Evolutionary conservation across 2,113 vertebrate species (phyloP), one percentile per base, ranked within the genome.

Genomic region (Sebastes fasciatus): DNA sequence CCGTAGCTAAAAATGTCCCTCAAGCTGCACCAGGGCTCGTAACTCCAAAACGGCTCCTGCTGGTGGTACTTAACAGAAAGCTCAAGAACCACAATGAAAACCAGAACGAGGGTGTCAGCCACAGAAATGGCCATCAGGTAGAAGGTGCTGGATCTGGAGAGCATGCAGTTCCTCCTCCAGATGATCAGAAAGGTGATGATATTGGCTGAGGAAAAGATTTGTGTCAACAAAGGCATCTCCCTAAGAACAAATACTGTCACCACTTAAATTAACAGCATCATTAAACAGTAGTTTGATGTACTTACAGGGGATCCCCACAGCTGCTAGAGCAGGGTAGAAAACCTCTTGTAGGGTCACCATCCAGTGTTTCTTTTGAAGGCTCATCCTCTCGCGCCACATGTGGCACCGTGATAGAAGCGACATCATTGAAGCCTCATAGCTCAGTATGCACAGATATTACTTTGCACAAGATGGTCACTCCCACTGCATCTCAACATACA

Each of bases 121-220:
- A 93, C 84, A 46, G 92, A 90, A 12, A 95, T 92, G n/a, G 93
- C 91, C 94, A 95, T 94, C 74, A 95, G 86, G 54, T 95, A 93
- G 78, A 89, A 88, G 54, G 85, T 82, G 65, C 91, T 95, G 72
- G 94, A 95, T 51, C 79, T 87, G 74, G 93, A 95, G 54, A 94
- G 77, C 85, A 91, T 90, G 79, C 93, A 94, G 77, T 92, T 93
- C 43, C 89, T 92, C 90, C 58, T 92, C 92, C 91, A 94, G 88
- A 95, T 93, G 68, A 95, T 92, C 21, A 94, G 57, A 46, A 95
- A 91, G 23, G 90, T 90, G 68, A 94, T 58, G n/a, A 92, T 80
- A 72, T 95, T 94, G 74, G 95, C 94, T 95, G 51, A 66, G 64
- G 64, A 66, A 26, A 79, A 58, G 10, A 83, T 51, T 17, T 9